phyloP scores from a whole-genome alignment of 2,113 vertebrate genomes.

The Varanus komodoensis region DNA sequence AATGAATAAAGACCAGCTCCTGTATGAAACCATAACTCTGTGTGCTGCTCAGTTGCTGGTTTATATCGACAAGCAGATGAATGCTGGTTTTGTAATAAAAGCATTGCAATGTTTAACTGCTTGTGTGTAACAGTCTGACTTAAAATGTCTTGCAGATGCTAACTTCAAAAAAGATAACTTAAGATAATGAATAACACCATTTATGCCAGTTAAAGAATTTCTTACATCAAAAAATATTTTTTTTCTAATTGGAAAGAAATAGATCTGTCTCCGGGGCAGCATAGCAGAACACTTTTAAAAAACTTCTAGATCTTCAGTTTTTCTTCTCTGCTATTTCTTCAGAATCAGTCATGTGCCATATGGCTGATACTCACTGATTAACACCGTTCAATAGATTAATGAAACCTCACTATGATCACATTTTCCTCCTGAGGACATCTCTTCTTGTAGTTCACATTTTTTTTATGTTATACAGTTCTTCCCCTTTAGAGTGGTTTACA shows the following conservation, averaged over 20 bases:
- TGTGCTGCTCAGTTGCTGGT: conserved; percentile 1
- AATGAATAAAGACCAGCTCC: conserved; percentile 34
- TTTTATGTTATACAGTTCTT: conserved; percentile 56
- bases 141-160: conserved; percentile 47
- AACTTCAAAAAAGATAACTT: conserved; percentile 43
- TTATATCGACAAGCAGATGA: conserved; percentile 26
- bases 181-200: conserved; percentile 28
- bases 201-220: conserved; percentile 29
- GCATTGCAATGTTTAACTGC: conserved; percentile 22
- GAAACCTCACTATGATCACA: conserved; percentile 66
- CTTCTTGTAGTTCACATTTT: conserved; percentile 52
- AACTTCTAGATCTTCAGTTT: conserved; percentile 46
- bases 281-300: conserved; percentile 25
- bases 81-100: conserved; percentile 24
- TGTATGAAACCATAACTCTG: conserved; percentile 9
- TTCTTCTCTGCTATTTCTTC: conserved; percentile 64
- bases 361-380: conserved; percentile 58
- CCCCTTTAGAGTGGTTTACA: conserved; percentile 41
- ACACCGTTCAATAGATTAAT: conserved; percentile 65
- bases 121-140: background rate
- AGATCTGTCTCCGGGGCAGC: conserved; percentile 45
- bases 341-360: conserved; percentile 73
- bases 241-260: conserved; percentile 45
- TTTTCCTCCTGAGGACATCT: conserved; percentile 49
- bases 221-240: conserved; percentile 20